Evolutionary conservation across 2,888 invertebrate genomes (phyloP).

Genomic region (Trichogramma dendrolimi): DNA sequence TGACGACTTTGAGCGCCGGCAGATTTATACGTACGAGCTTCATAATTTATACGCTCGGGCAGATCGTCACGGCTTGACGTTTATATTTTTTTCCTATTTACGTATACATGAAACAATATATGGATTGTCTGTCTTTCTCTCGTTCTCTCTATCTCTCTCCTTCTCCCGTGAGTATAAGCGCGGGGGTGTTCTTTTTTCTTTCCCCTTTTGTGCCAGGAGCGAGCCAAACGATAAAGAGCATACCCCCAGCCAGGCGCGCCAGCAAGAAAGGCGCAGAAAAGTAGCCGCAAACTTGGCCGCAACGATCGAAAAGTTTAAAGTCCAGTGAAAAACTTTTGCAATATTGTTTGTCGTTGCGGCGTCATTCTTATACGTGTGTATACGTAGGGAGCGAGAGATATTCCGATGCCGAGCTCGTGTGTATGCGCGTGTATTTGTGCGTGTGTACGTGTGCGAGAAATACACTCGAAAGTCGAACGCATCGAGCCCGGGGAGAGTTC

Average conservation of each 20-base stretch:
- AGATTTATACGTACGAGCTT: no score
- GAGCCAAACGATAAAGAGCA: conserved; percentile 6
- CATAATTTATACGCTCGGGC: no score
- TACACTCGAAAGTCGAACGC: conserved; percentile 15
- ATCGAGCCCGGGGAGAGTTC: conserved; percentile 14
- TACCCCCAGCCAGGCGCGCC: neutral
- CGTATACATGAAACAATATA: no score
- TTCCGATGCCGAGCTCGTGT: conserved; percentile 8
- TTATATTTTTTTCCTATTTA: no score
- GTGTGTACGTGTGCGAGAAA: conserved; percentile 3
- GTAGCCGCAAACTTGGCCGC: conserved; percentile 13
- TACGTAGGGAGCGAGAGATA: conserved; percentile 1
- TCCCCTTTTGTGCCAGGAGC: conserved; percentile 2
- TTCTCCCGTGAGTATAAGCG: neutral
- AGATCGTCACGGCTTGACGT: no score
- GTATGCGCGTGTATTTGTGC: neutral
- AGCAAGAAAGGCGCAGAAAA: neutral
- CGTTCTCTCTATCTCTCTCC: neutral
- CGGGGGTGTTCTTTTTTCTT: no score
- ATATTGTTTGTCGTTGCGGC: conserved; percentile 38
- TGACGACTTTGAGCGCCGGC: no score
- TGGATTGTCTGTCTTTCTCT: neutral
- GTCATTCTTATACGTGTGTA: neutral
- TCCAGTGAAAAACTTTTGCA: conserved; percentile 41
- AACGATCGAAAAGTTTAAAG: conserved; percentile 21